Evolutionary conservation across 2,888 invertebrate species (phyloP).

Genomic region (Tinea pellionella): DNA sequence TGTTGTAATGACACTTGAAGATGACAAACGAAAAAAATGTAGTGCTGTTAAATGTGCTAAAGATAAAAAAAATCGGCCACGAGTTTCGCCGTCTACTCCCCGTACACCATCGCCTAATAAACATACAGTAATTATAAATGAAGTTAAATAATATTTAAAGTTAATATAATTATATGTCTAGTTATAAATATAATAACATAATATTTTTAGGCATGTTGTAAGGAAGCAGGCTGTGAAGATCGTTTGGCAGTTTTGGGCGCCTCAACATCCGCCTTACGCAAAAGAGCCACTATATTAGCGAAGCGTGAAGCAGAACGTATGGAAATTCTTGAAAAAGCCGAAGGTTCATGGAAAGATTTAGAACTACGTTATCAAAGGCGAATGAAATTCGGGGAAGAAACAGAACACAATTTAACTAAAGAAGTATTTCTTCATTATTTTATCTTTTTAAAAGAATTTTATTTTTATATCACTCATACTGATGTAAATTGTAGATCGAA

Average conservation of each 20-base stretch:
- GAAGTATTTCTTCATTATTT: slow-evolving; percentile 28
- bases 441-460: not conserved
- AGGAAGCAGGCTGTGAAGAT: slow-evolving; percentile 32
- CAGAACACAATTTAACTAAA: slow-evolving; percentile 38
- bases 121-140: not conserved
- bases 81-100: not conserved
- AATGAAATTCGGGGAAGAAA: slow-evolving; percentile 35
- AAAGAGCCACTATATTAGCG: slow-evolving; percentile 36
- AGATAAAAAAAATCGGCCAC: not conserved
- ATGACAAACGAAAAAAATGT: not conserved
- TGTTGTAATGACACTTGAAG: not conserved
- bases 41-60: not conserved
- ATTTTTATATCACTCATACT: not conserved
- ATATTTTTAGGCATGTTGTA: slow-evolving; percentile 35
- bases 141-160: not conserved
- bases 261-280: slow-evolving; percentile 31
- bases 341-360: slow-evolving; percentile 50
- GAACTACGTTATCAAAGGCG: slow-evolving; percentile 46
- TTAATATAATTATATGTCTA: too few species aligned
- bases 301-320: slow-evolving; percentile 43
- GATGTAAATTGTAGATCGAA: slow-evolving; percentile 29
- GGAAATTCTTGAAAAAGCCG: slow-evolving; percentile 47
- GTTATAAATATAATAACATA: too few species aligned
- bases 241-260: slow-evolving; percentile 32
- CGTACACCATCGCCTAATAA: not conserved